phyloP scores from a whole-genome alignment of 2,888 invertebrate species.

The Tetragonisca angustula region DNA sequence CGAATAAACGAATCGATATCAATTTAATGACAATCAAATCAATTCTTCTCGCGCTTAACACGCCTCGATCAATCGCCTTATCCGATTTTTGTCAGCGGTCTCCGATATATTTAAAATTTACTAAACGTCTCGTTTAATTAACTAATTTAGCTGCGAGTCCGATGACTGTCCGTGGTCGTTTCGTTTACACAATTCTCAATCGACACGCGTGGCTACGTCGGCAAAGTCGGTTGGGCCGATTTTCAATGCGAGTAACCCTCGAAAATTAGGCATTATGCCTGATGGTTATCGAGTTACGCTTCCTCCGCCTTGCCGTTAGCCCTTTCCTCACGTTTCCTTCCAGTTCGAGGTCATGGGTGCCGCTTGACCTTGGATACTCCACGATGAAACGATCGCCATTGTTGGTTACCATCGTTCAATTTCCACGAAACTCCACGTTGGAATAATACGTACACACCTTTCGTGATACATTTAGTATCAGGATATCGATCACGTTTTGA shows the following conservation, averaged over 20 bases:
- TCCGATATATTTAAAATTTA: not conserved
- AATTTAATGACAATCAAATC: no score
- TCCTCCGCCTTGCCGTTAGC: slow-evolving; percentile 34
- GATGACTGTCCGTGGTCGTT: not conserved
- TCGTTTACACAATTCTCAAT: not conserved
- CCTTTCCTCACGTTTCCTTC: slow-evolving; percentile 43
- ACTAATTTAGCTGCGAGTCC: not conserved
- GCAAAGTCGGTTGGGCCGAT: not conserved
- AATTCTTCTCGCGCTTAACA: not conserved
- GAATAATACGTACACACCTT: not conserved
- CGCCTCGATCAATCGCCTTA: not conserved
- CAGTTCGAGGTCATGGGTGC: slow-evolving; percentile 55
- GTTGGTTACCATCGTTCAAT: slow-evolving; percentile 23
- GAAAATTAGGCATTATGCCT: slow-evolving; percentile 15
- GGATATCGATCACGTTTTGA: slow-evolving; percentile 3
- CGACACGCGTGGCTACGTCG: not conserved
- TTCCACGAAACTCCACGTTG: slow-evolving; percentile 10
- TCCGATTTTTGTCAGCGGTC: no score
- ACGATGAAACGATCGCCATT: slow-evolving; percentile 24
- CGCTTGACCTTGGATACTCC: slow-evolving; percentile 53
- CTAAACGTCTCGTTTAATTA: not conserved
- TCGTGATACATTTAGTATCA: not conserved
- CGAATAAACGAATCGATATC: no score
- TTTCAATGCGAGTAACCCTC: slow-evolving; percentile 9
- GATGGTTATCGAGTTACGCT: slow-evolving; percentile 52